Evolutionary conservation across 1,140 invertebrate species (phyloP), one percentile per base, ranked within the genome.

Genomic region (Psix sp.): DNA sequence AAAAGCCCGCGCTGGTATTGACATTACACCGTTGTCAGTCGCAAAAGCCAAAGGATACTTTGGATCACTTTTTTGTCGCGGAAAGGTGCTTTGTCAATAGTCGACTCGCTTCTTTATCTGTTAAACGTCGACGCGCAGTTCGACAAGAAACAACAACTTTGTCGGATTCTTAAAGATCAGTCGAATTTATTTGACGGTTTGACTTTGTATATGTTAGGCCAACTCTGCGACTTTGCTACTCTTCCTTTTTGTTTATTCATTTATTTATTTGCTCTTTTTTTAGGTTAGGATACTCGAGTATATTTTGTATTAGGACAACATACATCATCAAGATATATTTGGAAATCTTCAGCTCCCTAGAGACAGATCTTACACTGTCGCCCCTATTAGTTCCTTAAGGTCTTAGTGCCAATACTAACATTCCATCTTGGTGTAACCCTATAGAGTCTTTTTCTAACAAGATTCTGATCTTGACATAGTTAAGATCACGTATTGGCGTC

Each of bases 381-480:
- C 51, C 38, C 42, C 14, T 29, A 20, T 40, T 33, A n/a, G n/a
- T 29, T 7, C 26, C n/a, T 29, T 54, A 43, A 26, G 42, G 74
- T 59, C 77, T 78, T 78, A 77, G 62, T 81, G 74, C 80, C 75
- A 82, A 82, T 80, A 80, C 76, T 80, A 81, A 82, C 80, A 80
- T 80, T 80, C 74, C 72, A 77, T 63, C 71, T 71, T 67, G 62
- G 13, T 35, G 5, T 35, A 75, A 52, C 65, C 72, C 62, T 57
- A 74, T 65, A 77, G 76, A n/a, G 76, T 76, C 67, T 74, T 77
- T 74, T 62, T 74, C 56, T 66, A 60, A 51, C 77, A 73, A 82
- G 79, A 79, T 82, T 80, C 75, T 67, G 51, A 77, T 77, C 75
- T 73, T 80, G 77, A 78, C 70, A 76, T 75, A 78, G 74, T 78